phyloP scores from a whole-genome alignment of 2,113 vertebrate genomes.

The Lethenteron reissneri region DNA sequence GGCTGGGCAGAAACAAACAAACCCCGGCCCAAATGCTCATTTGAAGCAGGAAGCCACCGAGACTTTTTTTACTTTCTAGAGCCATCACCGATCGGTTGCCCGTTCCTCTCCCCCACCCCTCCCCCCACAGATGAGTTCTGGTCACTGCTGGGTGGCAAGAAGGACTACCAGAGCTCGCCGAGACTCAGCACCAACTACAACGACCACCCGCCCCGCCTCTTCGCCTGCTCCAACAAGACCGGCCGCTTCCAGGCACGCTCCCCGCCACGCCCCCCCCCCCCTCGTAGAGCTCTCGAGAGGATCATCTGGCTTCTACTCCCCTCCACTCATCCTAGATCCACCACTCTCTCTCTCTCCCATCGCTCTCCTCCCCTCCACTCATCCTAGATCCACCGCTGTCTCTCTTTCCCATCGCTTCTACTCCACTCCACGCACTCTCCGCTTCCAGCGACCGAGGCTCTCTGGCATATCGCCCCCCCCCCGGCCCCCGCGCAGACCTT shows the following conservation, averaged over 20 bases:
- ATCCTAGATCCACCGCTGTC: background rate
- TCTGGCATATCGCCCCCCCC: too few species aligned
- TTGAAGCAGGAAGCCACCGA: too few species aligned
- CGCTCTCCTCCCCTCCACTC: too few species aligned
- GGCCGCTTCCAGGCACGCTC: slow-evolving; percentile 63
- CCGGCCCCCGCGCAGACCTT: too few species aligned
- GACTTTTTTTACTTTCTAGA: too few species aligned
- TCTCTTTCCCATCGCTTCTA: background rate
- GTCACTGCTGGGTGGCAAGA: slow-evolving; percentile 56
- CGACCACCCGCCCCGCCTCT: slow-evolving; percentile 84
- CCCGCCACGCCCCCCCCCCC: too few species aligned
- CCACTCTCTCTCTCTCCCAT: background rate
- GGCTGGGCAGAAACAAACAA: too few species aligned
- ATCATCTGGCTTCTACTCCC: rapidly evolving
- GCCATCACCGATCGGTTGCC: too few species aligned
- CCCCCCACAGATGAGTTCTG: slow-evolving; percentile 44
- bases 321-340: background rate
- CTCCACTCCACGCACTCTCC: too few species aligned
- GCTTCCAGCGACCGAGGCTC: too few species aligned
- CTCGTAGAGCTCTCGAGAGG: background rate
- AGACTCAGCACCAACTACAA: slow-evolving; percentile 77
- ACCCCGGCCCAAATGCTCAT: too few species aligned
- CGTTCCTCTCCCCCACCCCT: too few species aligned
- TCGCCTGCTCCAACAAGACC: slow-evolving; percentile 87
- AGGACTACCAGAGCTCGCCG: slow-evolving; percentile 54